phyloP scores from a whole-genome alignment of 1,140 invertebrate species.

The Ceratoteleas bidentatus region DNA sequence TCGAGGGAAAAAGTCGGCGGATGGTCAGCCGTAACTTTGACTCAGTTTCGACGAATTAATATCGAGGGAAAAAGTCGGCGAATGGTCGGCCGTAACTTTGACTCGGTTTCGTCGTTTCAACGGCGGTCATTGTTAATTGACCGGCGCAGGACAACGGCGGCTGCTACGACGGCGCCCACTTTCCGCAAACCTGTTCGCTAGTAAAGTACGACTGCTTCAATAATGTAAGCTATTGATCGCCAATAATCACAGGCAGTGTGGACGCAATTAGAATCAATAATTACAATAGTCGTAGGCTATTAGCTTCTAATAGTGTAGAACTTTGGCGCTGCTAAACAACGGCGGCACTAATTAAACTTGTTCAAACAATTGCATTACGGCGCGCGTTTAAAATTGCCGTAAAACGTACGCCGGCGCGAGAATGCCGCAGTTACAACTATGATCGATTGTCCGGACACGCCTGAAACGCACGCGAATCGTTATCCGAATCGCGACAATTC shows the following conservation, averaged over 20 bases:
- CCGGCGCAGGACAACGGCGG: constrained; percentile 12
- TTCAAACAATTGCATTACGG: constrained; percentile 37
- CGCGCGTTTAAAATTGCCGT: constrained; percentile 19
- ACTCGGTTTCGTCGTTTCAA: background rate
- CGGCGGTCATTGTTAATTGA: constrained; percentile 34
- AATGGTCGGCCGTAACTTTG: background rate
- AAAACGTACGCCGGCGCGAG: background rate
- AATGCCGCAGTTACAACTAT: background rate
- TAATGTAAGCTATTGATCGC: constrained; percentile 59
- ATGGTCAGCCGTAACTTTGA: too few species aligned
- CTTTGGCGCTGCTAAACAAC: constrained; percentile 44
- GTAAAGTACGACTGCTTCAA: constrained; percentile 55
- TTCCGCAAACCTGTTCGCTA: constrained; percentile 44
- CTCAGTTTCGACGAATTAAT: background rate
- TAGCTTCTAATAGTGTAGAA: constrained; percentile 51
- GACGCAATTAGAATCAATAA: constrained; percentile 59
- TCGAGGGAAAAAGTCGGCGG: too few species aligned
- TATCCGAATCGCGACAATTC: too few species aligned
- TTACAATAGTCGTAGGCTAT: constrained; percentile 53
- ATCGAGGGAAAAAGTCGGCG: background rate
- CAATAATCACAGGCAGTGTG: constrained; percentile 51
- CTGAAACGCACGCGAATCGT: too few species aligned
- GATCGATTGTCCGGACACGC: background rate
- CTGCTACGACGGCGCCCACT: constrained; percentile 19
- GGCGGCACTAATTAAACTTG: constrained; percentile 38